phyloP scores from a whole-genome alignment of 2,888 invertebrate genomes.

The Dasysyrphus tricinctus region DNA sequence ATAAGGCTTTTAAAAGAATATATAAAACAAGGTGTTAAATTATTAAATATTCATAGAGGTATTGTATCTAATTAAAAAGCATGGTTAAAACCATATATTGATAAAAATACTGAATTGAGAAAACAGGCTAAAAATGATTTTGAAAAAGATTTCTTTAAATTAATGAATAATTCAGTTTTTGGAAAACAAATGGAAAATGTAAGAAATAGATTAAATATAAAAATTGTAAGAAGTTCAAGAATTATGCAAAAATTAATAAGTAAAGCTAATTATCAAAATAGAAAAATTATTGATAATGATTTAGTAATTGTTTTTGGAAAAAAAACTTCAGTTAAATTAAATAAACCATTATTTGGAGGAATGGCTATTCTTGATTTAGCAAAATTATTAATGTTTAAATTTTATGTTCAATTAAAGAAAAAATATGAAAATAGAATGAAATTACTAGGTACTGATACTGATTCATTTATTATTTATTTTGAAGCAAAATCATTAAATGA shows the following conservation, averaged over 20 bases:
- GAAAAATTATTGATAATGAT: constrained; percentile 33
- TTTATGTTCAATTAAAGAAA: constrained; percentile 37
- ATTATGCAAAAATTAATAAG: constrained; percentile 19
- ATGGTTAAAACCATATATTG: constrained; percentile 78
- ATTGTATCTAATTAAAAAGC: constrained; percentile 77
- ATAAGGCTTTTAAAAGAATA: constrained; percentile 44
- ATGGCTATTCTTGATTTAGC: constrained; percentile 37
- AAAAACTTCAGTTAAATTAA: constrained; percentile 3
- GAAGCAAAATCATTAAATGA: constrained; percentile 33
- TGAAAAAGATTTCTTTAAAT: constrained; percentile 81
- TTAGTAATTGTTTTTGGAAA: constrained; percentile 32
- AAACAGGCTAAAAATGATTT: constrained; percentile 79
- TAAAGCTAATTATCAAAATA: constrained; percentile 25
- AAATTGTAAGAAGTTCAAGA: constrained; percentile 32
- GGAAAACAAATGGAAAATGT: constrained; percentile 46
- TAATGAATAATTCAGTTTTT: constrained; percentile 41
- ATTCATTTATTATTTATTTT: constrained; percentile 41
- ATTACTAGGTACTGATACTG: constrained; percentile 29
- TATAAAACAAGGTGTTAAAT: constrained; percentile 77
- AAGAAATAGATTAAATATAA: constrained; percentile 44
- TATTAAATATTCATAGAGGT: constrained; percentile 78
- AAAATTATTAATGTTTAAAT: constrained; percentile 39
- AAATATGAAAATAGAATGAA: constrained; percentile 34
- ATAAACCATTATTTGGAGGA: constrained; percentile 42
- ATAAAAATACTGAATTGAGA: constrained; percentile 77